Evolutionary conservation across 2,888 invertebrate species (phyloP).

Genomic region (Xanthorhoe spadicearia): DNA sequence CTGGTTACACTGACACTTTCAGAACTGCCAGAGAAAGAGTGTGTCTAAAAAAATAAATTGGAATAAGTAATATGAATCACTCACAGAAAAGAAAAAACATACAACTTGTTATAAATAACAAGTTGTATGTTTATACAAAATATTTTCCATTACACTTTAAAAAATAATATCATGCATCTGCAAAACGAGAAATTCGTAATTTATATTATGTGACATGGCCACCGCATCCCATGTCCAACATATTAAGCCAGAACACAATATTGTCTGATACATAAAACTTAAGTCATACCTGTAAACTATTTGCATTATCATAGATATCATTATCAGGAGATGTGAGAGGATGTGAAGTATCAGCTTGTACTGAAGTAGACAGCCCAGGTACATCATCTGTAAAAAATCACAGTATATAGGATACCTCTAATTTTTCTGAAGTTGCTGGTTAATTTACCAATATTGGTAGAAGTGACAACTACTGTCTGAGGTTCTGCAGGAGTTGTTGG

Average conservation of each 20-base stretch:
- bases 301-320: constrained; percentile 82
- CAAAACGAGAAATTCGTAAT: no score
- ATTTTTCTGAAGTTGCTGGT: background rate
- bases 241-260: no score
- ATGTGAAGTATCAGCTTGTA: constrained; percentile 81
- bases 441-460: constrained; percentile 53
- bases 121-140: no score
- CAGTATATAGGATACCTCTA: background rate
- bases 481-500: constrained; percentile 63
- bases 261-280: no score
- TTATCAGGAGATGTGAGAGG: constrained; percentile 90
- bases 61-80: no score
- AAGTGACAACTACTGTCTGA: constrained; percentile 51
- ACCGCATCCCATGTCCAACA: no score
- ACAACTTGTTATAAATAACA: no score
- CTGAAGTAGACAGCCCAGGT: constrained; percentile 49
- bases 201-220: no score
- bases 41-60: constrained; percentile 63
- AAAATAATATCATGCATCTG: no score
- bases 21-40: constrained; percentile 82
- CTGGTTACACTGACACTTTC: constrained; percentile 86
- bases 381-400: constrained; percentile 51
- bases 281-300: constrained; percentile 75
- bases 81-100: no score
- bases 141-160: no score